Base-by-base conservation (phyloP, 2,113 vertebrate genomes). In the Scomber scombrus region DNA sequence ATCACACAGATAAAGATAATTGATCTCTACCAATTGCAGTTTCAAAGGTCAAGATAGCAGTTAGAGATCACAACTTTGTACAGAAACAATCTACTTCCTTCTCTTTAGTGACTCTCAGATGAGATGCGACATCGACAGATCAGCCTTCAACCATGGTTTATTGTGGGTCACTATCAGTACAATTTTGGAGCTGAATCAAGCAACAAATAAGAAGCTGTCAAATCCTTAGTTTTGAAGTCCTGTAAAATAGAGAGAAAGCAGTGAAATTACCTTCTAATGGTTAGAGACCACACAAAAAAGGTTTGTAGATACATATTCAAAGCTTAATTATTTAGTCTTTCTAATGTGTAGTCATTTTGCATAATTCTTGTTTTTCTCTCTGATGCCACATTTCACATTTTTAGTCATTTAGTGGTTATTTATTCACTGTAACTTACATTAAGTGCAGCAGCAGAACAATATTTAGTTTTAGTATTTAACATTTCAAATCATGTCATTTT, bases 111-210 rank as follows among this genome's bases (percentile, higher is more conserved):
- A 63, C 31, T 47, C 15, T 16, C 50, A 46, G 18, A 23, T 40
- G 56, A 70, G 68, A 43, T 11, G n/a, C 14, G 43, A n/a, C 52
- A 40, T 23, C 54, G 31, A 23, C 31, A 8, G 40, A 62, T 62
- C 75, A 21, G 1, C 19, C 13, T 57, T 26, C 16, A 75, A 6
- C 21, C 29, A 6, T 14, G 0, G 0, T n/a, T 78, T 29, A n/a
- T 8, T 56, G n/a, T 68, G 55, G 51, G 64, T 74, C 63, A 60
- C 18, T 56, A 34, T n/a, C 40, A 8, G 8, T 60, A n/a, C 14
- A 57, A 43, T 29, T 40, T 52, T 50, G 8, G 34, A 26, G 5
- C 11, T n/a, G 0, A 54, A 16, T 57, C 6, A 4, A 16, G 18
- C 3, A 19, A 19, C 60, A 46, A 23, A 13, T 2, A 15, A 19